Conservation (phyloP, 2,797 vertebrate genomes). For the Salmo trutta region DNA sequence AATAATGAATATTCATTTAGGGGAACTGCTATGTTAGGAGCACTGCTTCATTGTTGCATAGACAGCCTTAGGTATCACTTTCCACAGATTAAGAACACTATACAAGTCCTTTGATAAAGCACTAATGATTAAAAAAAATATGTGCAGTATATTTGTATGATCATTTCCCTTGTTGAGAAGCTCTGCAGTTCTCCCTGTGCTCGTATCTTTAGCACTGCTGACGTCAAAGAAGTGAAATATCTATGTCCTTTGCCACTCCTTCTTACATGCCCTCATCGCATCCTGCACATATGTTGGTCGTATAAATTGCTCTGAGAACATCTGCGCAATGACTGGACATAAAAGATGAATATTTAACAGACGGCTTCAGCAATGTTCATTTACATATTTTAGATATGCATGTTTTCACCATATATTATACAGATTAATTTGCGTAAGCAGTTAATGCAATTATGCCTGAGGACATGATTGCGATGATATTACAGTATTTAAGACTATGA, state of each 20-base stretch:
- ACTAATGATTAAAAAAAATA: neutral
- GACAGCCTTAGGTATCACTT: slow-evolving; percentile 13
- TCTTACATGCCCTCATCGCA: neutral
- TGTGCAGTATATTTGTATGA: neutral
- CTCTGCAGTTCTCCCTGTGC: slow-evolving; percentile 4
- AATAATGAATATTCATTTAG: slow-evolving; percentile 45
- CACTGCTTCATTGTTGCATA: slow-evolving; percentile 41
- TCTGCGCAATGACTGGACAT: no score
- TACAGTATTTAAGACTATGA: no score
- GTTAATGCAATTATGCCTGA: no score
- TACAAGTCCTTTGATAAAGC: neutral
- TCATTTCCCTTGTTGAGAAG: slow-evolving; percentile 2
- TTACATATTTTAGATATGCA: no score
- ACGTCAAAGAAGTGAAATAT: neutral
- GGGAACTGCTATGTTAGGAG: slow-evolving; percentile 33
- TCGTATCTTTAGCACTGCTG: slow-evolving; percentile 18
- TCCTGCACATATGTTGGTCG: neutral
- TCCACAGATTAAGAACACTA: neutral
- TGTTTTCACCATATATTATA: no score
- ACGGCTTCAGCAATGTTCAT: no score
- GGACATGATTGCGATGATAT: no score
- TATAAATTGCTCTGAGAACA: no score
- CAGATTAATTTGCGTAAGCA: no score
- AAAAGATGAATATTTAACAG: no score
- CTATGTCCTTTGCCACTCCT: neutral